A percentile compares a stretch with the other conserved stretches of the same genome.
These are phyloP conservation scores for Drosophila kanekoi DNA, from an alignment of 2,888 invertebrate species.

Conservation along the genomic window DNA sequence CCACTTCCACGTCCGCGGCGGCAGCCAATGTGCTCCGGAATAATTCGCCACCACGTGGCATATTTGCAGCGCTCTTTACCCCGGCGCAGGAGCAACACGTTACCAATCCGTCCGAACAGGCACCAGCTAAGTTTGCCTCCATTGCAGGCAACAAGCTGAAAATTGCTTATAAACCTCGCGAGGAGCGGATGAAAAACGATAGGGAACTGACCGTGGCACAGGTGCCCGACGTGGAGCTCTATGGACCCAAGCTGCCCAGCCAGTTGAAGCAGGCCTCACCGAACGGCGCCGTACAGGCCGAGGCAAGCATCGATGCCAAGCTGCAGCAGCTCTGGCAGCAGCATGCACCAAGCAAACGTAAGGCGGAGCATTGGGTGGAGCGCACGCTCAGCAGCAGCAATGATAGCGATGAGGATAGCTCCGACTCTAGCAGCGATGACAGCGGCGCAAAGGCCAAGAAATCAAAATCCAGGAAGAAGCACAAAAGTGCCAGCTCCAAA, in stretches of 20 bases:
- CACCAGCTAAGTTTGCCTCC: conserved; percentile 56
- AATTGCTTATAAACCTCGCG: conserved; percentile 69
- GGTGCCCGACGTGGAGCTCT: conserved; percentile 48
- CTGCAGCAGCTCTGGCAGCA: conserved; percentile 58
- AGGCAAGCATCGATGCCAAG: conserved; percentile 57
- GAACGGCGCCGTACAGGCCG: conserved; percentile 3
- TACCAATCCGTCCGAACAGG: not conserved
- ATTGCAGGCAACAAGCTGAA: conserved; percentile 66
- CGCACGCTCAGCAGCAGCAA: conserved; percentile 35
- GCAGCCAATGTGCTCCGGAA: conserved; percentile 88
- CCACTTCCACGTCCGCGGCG: conserved; percentile 70
- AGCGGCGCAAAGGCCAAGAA: conserved; percentile 22
- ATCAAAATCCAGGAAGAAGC: conserved; percentile 45
- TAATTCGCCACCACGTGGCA: conserved; percentile 89
- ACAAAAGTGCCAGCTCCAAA: conserved; percentile 49
- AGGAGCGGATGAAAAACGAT: conserved; percentile 58
- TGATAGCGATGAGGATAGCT: conserved; percentile 64
- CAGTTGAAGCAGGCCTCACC: conserved; percentile 11
- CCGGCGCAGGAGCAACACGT: conserved; percentile 23
- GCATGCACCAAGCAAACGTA: conserved; percentile 54
- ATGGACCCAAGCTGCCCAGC: conserved; percentile 78
- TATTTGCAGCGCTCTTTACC: conserved; percentile 86
- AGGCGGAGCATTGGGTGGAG: conserved; percentile 61
- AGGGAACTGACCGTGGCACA: conserved; percentile 41
- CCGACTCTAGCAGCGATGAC: conserved; percentile 25